Evolutionary conservation across 2,113 vertebrate genomes (phyloP).

Genomic region (Pseudorasbora parva): DNA sequence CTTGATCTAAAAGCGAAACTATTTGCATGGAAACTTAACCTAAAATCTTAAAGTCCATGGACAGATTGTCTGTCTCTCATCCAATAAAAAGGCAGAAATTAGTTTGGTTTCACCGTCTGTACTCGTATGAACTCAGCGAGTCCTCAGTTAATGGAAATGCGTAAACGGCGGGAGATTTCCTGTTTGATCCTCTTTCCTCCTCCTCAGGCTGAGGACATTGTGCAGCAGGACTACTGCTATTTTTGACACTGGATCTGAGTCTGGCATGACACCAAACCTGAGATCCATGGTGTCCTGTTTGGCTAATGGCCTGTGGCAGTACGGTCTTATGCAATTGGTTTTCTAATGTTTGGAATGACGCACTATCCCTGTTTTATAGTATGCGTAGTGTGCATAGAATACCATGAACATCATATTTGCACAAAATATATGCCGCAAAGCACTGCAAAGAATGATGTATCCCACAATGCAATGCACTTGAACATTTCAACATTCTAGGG

Average conservation of each 20-base stretch:
- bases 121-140: neutral
- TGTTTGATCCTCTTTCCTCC: slow-evolving; percentile 39
- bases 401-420: neutral
- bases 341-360: neutral
- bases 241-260: slow-evolving; percentile 6
- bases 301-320: neutral
- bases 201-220: neutral
- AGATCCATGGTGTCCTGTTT: neutral
- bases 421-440: neutral
- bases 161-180: slow-evolving; percentile 29
- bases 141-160: neutral
- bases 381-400: neutral
- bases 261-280: neutral
- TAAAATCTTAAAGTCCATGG: neutral
- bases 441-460: neutral
- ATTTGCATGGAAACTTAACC: too few relatives aligned
- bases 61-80: neutral
- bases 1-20: too few relatives aligned
- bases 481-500: neutral
- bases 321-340: neutral
- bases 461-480: neutral
- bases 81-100: neutral
- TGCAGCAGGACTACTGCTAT: neutral
- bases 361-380: neutral
- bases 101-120: neutral